Percentiles rank a stretch among this genome's conserved stretches.
phyloP scores from a whole-genome alignment of 2,797 vertebrate species.

The Gila robusta region DNA sequence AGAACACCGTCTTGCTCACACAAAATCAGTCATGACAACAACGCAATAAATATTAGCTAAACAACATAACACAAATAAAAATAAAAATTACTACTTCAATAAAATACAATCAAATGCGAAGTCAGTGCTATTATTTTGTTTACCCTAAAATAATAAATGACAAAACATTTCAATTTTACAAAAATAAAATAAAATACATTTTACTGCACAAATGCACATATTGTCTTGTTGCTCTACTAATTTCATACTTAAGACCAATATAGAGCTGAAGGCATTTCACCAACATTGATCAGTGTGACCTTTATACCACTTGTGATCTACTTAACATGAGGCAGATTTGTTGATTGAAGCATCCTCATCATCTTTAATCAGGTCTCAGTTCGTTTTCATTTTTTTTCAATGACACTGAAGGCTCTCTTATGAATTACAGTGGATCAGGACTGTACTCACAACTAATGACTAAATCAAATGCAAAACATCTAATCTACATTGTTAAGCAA shows the following conservation, averaged over 20 bases:
- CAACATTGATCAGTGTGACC: constrained; percentile 20
- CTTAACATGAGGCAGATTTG: not conserved
- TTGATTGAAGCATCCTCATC: not conserved
- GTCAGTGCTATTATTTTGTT: not conserved
- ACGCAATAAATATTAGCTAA: not conserved
- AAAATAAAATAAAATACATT: too few relatives aligned
- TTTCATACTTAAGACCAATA: constrained; percentile 47
- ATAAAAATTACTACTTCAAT: not conserved
- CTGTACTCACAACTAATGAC: not conserved
- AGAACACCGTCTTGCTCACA: not conserved
- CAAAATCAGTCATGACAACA: not conserved
- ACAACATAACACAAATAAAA: not conserved
- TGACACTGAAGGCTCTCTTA: not conserved
- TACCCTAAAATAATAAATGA: not conserved
- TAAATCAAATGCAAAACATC: constrained; percentile 1
- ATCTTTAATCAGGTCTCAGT: constrained; percentile 11
- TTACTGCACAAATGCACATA: too few relatives aligned
- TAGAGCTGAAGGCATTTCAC: not conserved
- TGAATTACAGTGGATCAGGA: not conserved
- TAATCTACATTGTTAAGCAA: not conserved
- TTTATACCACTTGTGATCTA: constrained; percentile 8
- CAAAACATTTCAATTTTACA: too few relatives aligned
- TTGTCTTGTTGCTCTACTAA: constrained; percentile 26
- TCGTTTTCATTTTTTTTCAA: not conserved
- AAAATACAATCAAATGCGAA: not conserved